phyloP scores from a whole-genome alignment of 1,140 invertebrate genomes.

The Meloidogyne hapla region DNA sequence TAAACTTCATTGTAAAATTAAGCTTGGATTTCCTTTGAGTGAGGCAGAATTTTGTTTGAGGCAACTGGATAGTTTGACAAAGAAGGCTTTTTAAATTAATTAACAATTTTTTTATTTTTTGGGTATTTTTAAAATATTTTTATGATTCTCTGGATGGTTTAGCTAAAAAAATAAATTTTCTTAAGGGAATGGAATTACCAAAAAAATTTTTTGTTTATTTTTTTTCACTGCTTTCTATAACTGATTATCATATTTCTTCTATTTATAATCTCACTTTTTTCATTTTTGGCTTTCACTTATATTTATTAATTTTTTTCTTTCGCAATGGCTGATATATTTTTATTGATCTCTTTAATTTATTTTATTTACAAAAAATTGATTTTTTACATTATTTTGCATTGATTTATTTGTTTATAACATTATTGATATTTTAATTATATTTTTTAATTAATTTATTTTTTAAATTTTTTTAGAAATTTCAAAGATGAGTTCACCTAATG shows the following conservation, averaged over 20 bases:
- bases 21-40: slow-evolving; percentile 28
- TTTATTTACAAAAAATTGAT: neutral
- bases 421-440: neutral
- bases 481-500: neutral
- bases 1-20: slow-evolving; percentile 24
- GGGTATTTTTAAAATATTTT: too few relatives aligned
- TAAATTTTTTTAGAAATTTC: neutral
- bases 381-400: slow-evolving; percentile 4
- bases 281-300: too few relatives aligned
- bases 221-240: too few relatives aligned
- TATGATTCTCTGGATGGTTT: too few relatives aligned
- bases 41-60: slow-evolving; percentile 36
- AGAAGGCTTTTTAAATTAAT: slow-evolving; percentile 6
- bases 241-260: too few relatives aligned
- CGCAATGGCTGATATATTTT: too few relatives aligned
- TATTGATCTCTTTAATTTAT: too few relatives aligned
- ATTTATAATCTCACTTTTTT: too few relatives aligned
- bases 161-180: too few relatives aligned
- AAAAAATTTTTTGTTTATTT: too few relatives aligned
- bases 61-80: slow-evolving; percentile 15
- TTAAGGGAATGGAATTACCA: too few relatives aligned
- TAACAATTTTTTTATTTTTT: neutral
- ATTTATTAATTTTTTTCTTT: too few relatives aligned
- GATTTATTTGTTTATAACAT: neutral
- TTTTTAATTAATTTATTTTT: neutral